Base-by-base conservation (phyloP, 53 echinoderm and acorn worm genomes). In the Paelopatides confundens region DNA sequence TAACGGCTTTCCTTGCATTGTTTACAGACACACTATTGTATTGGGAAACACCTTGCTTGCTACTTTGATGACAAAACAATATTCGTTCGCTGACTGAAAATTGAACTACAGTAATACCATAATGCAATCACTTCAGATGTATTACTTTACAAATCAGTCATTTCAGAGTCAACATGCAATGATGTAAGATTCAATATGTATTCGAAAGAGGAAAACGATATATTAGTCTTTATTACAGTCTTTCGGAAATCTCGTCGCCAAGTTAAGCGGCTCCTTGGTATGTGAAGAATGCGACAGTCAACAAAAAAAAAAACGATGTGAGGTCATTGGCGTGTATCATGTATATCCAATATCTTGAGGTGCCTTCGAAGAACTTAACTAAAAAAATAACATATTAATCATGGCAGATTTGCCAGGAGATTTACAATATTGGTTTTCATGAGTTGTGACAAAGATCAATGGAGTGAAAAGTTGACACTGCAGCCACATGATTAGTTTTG, bases 1-100 rank as follows among this genome's bases (percentile, higher is more conserved):
- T 58, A 58, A 58, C 24, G n/a, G 58, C 58, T 58, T 58, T 23
- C n/a, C n/a, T 6, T n/a, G 21, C 67, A 74, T 74, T 74, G 74
- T 74, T 74, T 74, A 46, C 74, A 39, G 26, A 35, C 74, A 74
- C 74, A 74, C 74, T 39, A 21, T 39, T n/a, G n/a, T n/a, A 26
- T 40, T 39, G 74, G 74, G 74, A 74, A 74, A 74, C 74, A 74
- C 74, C 74, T 74, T 74, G 74, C 74, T 74, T 74, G 74, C 74
- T 74, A 74, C 74, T 43, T 74, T 43, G 35, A 37, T 74, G 40
- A 74, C 74, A 39, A 38, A 40, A 74, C 46, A 74, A 74, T 74
- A 74, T 74, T 74, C 74, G 26, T 74, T 40, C 74, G 74, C 74
- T 40, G 12, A 74, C 10, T n/a, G n/a, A 36, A 74, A 74, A 26